Percentiles rank a stretch among this genome's conserved stretches.
These are phyloP conservation scores for Polyommatus icarus DNA, from an alignment of 2,888 invertebrate species.

Conservation along the genomic window DNA sequence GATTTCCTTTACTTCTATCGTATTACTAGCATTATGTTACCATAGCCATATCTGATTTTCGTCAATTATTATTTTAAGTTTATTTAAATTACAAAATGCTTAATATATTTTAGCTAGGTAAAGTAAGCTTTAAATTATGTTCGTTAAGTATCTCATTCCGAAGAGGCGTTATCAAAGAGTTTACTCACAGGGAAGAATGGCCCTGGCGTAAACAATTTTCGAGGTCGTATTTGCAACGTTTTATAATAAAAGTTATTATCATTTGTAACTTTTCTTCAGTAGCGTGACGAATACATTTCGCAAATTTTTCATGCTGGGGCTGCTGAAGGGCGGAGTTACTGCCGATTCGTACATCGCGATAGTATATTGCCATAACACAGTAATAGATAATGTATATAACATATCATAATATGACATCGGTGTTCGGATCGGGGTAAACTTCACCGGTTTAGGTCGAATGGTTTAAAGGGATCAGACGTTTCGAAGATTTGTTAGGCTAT, in stretches of 20 bases:
- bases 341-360: slow-evolving; percentile 18
- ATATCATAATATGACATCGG: slow-evolving; percentile 20
- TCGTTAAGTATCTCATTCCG: slow-evolving; percentile 32
- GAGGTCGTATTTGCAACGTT: neutral
- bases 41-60: slow-evolving; percentile 37
- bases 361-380: neutral
- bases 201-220: neutral
- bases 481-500: slow-evolving; percentile 22
- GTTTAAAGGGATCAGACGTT: slow-evolving; percentile 28
- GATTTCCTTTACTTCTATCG: neutral
- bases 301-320: neutral
- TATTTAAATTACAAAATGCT: slow-evolving; percentile 27
- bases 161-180: slow-evolving; percentile 31
- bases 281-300: neutral
- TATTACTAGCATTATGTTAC: slow-evolving; percentile 25
- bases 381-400: slow-evolving; percentile 27
- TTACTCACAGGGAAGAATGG: slow-evolving; percentile 10
- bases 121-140: slow-evolving; percentile 29
- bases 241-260: neutral
- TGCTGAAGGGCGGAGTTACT: neutral
- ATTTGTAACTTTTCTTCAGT: neutral
- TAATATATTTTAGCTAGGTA: slow-evolving; percentile 30
- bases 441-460: slow-evolving; percentile 23
- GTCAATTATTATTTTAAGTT: slow-evolving; percentile 37
- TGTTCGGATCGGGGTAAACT: slow-evolving; percentile 5